Base-by-base conservation (phyloP, 1,140 invertebrate genomes). In the Sarcophaga bullata region DNA sequence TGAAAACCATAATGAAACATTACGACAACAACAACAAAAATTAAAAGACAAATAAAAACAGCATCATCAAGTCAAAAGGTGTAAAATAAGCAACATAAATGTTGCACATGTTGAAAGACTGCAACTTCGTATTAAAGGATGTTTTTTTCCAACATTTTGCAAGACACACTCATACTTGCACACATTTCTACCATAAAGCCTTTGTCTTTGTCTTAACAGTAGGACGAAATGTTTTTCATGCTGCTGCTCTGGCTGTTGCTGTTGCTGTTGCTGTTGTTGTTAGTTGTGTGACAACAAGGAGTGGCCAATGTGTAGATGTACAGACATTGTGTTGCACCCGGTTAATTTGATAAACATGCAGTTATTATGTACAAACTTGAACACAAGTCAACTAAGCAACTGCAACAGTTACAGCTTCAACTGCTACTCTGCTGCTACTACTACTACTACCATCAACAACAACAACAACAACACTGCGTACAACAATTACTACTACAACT, bases 301-400 rank as follows among this genome's bases (percentile, higher is more conserved):
- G 75, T 78, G 75, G 75, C 48, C 49, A 47, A 13, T 11, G 19
- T 19, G 48, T 76, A 76, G 15, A 76, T 15, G 25, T n/a, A 76
- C 73, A 49, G 15, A 76, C 11, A 76, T 76, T 37, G 8, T 62
- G 50, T 80, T 7, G 78, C 80, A 80, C 80, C 54, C 80, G 46
- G 80, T 80, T 80, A 80, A 80, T 80, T 80, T 47, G 80, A 62
- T n/a, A 68, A 46, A 80, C 80, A 80, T 80, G 52, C 80, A 80
- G 58, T 62, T 80, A 62, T 62, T 62, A 80, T 68, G 48, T 78
- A 78, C 9, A 52, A n/a, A 78, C 75, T 78, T 50, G 49, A 78
- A 78, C 48, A 78, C 73, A 76, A 76, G 73, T 76, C 13, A 76
- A 76, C 73, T 76, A 48, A 78, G 17, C 17, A 49, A 47, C 15